These are phyloP conservation scores for Melinopterus prodromus DNA, from an alignment of 2,888 invertebrate species.

Conservation along the genomic window DNA sequence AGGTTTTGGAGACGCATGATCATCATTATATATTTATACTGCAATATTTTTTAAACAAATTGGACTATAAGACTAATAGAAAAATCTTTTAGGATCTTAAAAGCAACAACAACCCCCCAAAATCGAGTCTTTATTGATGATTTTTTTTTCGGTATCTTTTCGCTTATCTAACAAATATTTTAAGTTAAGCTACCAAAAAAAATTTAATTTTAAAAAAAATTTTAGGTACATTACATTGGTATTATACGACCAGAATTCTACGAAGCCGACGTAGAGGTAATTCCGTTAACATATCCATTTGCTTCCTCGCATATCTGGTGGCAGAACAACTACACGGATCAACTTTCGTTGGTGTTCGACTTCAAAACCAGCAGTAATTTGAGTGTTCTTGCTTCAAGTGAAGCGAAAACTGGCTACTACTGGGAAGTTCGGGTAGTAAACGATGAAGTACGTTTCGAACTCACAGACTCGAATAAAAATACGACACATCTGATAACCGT, in stretches of 20 bases:
- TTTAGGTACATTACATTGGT: conserved; percentile 56
- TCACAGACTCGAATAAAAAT: conserved; percentile 79
- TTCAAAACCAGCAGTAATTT: conserved; percentile 83
- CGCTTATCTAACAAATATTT: not conserved
- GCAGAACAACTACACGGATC: conserved; percentile 78
- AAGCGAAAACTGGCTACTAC: conserved; percentile 79
- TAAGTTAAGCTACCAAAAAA: conserved; percentile 58
- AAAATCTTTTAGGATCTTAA: too few relatives aligned
- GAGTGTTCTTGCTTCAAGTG: conserved; percentile 87
- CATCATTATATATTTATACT: too few relatives aligned
- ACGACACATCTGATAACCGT: conserved; percentile 81
- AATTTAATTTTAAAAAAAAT: conserved; percentile 39
- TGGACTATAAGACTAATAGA: too few relatives aligned
- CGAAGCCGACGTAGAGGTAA: conserved; percentile 84
- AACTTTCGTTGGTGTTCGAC: conserved; percentile 82
- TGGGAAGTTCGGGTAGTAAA: conserved; percentile 90
- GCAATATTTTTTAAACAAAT: too few relatives aligned
- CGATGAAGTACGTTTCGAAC: conserved; percentile 85
- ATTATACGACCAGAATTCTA: conserved; percentile 83
- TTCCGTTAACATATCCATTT: conserved; percentile 91
- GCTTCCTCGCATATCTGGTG: conserved; percentile 91
- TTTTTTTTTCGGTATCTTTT: too few relatives aligned
- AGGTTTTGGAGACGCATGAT: too few relatives aligned
- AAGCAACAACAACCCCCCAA: too few relatives aligned
- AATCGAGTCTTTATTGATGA: too few relatives aligned